Base-by-base conservation (phyloP, 2,888 invertebrate genomes). In the Clivina fossor region DNA sequence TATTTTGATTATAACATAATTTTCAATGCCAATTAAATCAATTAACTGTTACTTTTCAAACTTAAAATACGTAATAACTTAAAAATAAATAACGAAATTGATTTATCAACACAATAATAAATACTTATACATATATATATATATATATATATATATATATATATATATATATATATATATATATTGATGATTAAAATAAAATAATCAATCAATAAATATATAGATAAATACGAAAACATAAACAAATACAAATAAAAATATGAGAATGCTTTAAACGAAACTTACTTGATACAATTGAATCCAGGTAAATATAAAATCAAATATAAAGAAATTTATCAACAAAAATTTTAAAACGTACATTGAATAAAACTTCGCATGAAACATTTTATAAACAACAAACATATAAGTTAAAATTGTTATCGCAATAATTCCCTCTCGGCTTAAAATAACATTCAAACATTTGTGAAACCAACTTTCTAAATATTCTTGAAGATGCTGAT, bases 291-390 rank as follows among this genome's bases (percentile, higher is more conserved):
- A 50, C n/a, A 50, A 32, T 30, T 32, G 40, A 2, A 50, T 18
- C 50, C 50, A 50, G 16, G 46, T 54, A 13, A 54, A 37, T 13
- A 37, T 28, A 44, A 54, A 46, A 38, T 54, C 54, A 28, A 46
- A 37, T 8, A 54, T 16, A 9, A 54, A 13, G 13, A 54, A 35
- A 7, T 54, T 54, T 7, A 54, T 28, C 1, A 54, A 18, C 19
- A 54, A 19, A 24, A 54, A 54, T 46, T 44, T 26, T 3, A 33
- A 8, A 4, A 54, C 18, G 9, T 44, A 16, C 28, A 13, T 24
- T 8, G 18, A 44, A 11, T 19, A 13, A 20, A 54, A 54, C 16
- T 54, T 22, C 16, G 37, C 28, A 2, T 28, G 18, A 19, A 54
- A 37, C 20, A 54, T 35, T 46, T 46, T 20, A 19, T 35, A 46